Percentiles rank a stretch among this genome's conserved stretches.
Evolutionary conservation across 2,888 invertebrate genomes (phyloP).

Genomic region (Phyto melanocephala): DNA sequence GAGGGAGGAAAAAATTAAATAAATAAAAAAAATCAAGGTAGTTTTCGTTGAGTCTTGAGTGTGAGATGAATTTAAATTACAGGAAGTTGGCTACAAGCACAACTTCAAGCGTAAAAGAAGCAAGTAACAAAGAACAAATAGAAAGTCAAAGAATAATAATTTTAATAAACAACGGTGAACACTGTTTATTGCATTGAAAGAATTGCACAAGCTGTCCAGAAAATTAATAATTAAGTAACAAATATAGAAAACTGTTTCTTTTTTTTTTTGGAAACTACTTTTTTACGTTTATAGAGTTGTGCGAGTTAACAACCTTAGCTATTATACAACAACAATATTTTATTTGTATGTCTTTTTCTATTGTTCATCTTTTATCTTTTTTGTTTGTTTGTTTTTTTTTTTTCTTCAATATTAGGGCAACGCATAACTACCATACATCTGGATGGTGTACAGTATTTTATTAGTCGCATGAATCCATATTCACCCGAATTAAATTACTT

Average conservation of each 20-base stretch:
- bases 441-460: conserved; percentile 91
- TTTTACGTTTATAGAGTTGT: not conserved
- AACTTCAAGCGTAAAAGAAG: conserved; percentile 17
- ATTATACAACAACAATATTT: no score
- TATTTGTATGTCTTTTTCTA: not conserved
- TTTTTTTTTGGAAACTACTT: not conserved
- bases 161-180: not conserved
- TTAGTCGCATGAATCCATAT: conserved; percentile 92
- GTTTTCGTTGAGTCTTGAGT: conserved; percentile 5
- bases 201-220: not conserved
- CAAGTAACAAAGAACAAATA: not conserved
- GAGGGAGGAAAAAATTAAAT: not conserved
- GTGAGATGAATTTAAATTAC: conserved; percentile 60
- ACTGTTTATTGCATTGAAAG: not conserved
- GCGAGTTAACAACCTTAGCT: not conserved
- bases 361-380: not conserved
- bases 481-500: conserved; percentile 92
- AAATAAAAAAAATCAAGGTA: conserved; percentile 32
- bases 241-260: not conserved
- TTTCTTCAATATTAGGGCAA: conserved; percentile 82
- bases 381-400: not conserved
- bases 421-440: conserved; percentile 92
- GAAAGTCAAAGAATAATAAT: not conserved
- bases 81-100: conserved; percentile 52
- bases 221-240: not conserved